phyloP scores from a whole-genome alignment of 2,888 invertebrate genomes.

The Apotomis turbidana region DNA sequence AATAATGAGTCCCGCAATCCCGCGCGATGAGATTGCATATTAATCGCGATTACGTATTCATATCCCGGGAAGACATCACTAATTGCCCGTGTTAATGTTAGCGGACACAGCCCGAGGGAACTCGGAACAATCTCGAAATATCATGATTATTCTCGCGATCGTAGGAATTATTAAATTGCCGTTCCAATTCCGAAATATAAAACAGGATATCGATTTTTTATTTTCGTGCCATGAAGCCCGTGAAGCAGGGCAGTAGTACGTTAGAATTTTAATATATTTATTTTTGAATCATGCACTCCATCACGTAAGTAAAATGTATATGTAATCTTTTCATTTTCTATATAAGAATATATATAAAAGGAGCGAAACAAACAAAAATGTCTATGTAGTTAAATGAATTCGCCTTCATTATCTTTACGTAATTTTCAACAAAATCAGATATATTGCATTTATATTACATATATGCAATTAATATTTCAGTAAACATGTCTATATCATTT shows the following conservation, averaged over 20 bases:
- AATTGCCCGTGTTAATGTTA: constrained; percentile 39
- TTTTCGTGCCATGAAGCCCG: constrained; percentile 1
- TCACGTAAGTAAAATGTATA: too few species aligned
- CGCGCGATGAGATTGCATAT: constrained; percentile 40
- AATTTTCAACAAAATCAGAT: too few species aligned
- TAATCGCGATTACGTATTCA: constrained; percentile 40
- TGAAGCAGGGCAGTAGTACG: background rate
- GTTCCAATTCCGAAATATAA: constrained; percentile 23
- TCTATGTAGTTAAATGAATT: too few species aligned
- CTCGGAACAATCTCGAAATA: constrained; percentile 21
- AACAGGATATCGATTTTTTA: background rate
- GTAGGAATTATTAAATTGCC: constrained; percentile 29
- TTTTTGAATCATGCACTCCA: background rate
- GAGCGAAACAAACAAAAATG: too few species aligned
- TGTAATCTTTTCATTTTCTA: too few species aligned
- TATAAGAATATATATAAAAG: too few species aligned
- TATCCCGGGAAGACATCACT: constrained; percentile 39
- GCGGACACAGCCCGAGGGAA: constrained; percentile 35
- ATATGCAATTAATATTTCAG: too few species aligned
- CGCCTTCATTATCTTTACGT: too few species aligned
- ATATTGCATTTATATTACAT: too few species aligned
- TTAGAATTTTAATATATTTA: background rate
- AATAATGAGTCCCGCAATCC: constrained; percentile 33
- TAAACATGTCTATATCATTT: too few species aligned
- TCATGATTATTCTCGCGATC: constrained; percentile 9